A percentile compares a stretch with the other conserved stretches of the same genome.
Conservation (phyloP, 92 coral and sea anemone genomes). For the Parazoanthus swiftii region DNA sequence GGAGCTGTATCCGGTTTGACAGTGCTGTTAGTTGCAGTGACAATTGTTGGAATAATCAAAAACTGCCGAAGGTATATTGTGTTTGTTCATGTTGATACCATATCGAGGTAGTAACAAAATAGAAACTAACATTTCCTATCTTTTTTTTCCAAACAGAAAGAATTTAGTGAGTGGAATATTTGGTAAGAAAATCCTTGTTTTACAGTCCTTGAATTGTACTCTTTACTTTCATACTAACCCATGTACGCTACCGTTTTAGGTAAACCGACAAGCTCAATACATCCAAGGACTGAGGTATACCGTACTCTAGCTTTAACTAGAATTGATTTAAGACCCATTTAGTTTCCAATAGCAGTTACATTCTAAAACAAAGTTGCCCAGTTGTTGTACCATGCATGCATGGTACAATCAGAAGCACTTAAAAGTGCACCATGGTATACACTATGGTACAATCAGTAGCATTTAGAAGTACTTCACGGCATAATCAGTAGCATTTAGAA, state of each 20-base stretch:
- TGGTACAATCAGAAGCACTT: too few species aligned
- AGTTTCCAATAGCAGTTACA: too few species aligned
- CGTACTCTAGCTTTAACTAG: not conserved
- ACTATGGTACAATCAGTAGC: too few species aligned
- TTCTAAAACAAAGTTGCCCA: too few species aligned
- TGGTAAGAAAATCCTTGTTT: not conserved
- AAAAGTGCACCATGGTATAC: too few species aligned
- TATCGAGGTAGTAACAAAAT: not conserved
- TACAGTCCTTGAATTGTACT: not conserved
- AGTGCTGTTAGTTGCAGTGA: not conserved
- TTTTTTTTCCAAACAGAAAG: not conserved
- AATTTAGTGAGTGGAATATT: not conserved
- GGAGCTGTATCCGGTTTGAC: not conserved
- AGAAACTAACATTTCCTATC: not conserved
- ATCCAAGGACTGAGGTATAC: slow-evolving; percentile 3
- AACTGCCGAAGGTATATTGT: not conserved
- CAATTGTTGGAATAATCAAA: not conserved
- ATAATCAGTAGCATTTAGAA: too few species aligned
- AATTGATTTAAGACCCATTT: too few species aligned
- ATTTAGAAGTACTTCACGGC: too few species aligned
- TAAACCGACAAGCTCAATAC: not conserved
- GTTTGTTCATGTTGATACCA: not conserved
- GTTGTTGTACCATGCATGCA: too few species aligned
- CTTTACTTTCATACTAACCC: not conserved
- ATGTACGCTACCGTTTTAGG: not conserved